phyloP scores from a whole-genome alignment of 1,140 invertebrate species.

The Pogonognathellus flavescens region DNA sequence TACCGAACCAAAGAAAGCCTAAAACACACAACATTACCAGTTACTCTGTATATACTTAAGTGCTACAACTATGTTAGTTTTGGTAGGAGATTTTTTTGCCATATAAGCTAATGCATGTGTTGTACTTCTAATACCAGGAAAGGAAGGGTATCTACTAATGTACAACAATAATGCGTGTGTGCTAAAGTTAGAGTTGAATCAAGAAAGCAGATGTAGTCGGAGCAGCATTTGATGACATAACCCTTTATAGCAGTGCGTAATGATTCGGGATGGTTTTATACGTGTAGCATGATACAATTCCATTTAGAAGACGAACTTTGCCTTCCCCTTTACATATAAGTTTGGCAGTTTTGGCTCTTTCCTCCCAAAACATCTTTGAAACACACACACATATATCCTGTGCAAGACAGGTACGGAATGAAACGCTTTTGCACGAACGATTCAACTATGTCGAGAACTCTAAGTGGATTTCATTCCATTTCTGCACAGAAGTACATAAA shows the following conservation, averaged over 20 bases:
- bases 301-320: conserved; percentile 1
- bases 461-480: conserved; percentile 14
- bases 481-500: neutral
- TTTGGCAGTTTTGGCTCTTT: neutral
- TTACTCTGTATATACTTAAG: too few relatives aligned
- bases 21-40: too few relatives aligned
- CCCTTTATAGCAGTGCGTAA: conserved; percentile 21
- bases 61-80: too few relatives aligned
- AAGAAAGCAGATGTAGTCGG: conserved; percentile 20
- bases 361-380: too few relatives aligned
- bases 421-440: conserved; percentile 16
- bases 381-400: too few relatives aligned
- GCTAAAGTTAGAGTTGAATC: conserved; percentile 17
- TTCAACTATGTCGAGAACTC: neutral
- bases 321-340: neutral
- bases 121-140: too few relatives aligned
- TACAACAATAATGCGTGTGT: neutral
- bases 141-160: neutral
- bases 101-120: too few relatives aligned
- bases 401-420: neutral
- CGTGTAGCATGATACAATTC: conserved; percentile 27
- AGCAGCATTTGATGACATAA: conserved; percentile 11
- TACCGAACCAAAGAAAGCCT: too few relatives aligned
- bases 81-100: too few relatives aligned
- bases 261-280: conserved; percentile 3